phyloP scores from a whole-genome alignment of 2,888 invertebrate species.

The Drosophila villosipedis region DNA sequence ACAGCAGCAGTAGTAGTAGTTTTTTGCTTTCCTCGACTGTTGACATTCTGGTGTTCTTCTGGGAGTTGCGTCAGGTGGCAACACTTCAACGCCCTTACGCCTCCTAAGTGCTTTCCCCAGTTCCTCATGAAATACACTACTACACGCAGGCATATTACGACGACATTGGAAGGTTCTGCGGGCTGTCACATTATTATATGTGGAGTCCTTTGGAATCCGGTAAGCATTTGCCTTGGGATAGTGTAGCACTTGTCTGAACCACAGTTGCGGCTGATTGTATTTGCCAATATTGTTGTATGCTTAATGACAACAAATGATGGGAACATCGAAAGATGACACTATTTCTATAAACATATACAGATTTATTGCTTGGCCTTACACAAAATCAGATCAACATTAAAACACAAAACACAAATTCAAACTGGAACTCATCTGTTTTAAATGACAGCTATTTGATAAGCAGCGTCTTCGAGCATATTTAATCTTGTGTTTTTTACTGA shows the following conservation, averaged over 20 bases:
- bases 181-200: background rate
- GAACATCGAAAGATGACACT: background rate
- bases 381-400: background rate
- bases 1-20: slow-evolving; percentile 19
- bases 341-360: background rate
- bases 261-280: slow-evolving; percentile 17
- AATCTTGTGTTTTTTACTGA: background rate
- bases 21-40: slow-evolving; percentile 27
- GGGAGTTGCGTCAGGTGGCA: slow-evolving; percentile 79
- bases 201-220: background rate
- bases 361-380: background rate
- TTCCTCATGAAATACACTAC: background rate
- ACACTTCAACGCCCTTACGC: slow-evolving; percentile 41
- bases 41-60: slow-evolving; percentile 60
- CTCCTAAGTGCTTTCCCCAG: slow-evolving; percentile 36
- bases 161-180: background rate
- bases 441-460: background rate
- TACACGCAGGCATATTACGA: background rate
- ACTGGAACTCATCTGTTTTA: background rate
- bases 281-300: slow-evolving; percentile 1
- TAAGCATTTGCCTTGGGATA: background rate
- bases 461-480: background rate
- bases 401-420: background rate
- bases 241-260: background rate
- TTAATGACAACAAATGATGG: background rate